A percentile compares a stretch with the other conserved stretches of the same genome.
Conservation (phyloP, 2,888 invertebrate species). For the Nomada lathburiana region DNA sequence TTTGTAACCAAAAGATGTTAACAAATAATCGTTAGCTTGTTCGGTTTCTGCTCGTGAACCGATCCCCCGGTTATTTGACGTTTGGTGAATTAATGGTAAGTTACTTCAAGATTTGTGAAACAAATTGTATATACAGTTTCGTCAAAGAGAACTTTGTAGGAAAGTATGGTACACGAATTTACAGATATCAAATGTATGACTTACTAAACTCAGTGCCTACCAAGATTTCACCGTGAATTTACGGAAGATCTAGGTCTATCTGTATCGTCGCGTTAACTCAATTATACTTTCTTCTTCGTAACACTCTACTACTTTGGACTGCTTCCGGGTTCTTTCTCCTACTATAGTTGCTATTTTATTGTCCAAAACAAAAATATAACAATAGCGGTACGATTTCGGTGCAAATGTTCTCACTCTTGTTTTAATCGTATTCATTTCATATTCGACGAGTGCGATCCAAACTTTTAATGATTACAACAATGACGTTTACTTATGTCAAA, state of each 20-base stretch:
- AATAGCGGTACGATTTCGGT: neutral
- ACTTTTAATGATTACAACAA: neutral
- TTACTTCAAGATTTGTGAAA: neutral
- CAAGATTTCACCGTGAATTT: constrained; percentile 29
- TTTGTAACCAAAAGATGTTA: constrained; percentile 15
- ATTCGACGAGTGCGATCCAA: too few species aligned
- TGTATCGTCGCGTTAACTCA: constrained; percentile 42
- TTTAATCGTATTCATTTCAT: neutral
- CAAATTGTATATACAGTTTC: neutral
- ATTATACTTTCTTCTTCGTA: constrained; percentile 67
- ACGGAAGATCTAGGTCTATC: constrained; percentile 54
- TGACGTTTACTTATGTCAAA: neutral
- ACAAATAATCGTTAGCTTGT: constrained; percentile 3
- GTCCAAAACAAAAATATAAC: neutral
- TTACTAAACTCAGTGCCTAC: neutral
- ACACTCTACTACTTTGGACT: constrained; percentile 48
- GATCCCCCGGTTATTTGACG: constrained; percentile 1
- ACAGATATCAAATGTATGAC: neutral
- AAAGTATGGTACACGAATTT: neutral
- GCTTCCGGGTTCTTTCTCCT: constrained; percentile 21
- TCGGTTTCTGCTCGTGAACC: neutral
- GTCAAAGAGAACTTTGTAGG: neutral
- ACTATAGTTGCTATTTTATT: neutral
- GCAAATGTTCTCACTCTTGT: neutral
- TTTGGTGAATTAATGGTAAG: constrained; percentile 41